Base-by-base conservation (phyloP, 2,113 vertebrate species). In the Ascaphus truei region DNA sequence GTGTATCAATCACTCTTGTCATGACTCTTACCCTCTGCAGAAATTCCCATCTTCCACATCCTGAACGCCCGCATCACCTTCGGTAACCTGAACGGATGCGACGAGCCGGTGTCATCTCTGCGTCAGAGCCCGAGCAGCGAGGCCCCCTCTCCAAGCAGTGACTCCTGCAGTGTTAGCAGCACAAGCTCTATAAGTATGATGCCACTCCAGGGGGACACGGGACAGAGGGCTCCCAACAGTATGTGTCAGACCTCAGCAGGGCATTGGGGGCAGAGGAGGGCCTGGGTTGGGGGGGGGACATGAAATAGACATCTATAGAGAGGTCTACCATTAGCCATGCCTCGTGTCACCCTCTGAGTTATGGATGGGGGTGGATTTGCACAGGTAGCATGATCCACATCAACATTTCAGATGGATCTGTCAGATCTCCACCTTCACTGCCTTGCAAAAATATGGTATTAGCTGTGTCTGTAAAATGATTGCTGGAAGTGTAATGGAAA, bases 21-120 rank as follows among this genome's bases (percentile, higher is more conserved):
- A n/a, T n/a, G n/a, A n/a, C n/a, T n/a, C n/a, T n/a, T n/a, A n/a
- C 10, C 30, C 61, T 39, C 47, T 36, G 12, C 15, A 99, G 96
- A 99, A 84, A 99, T 99, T 79, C 96, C 96, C 9, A 91, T 99
- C 77, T 98, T 98, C 84, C 96, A 99, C 81, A 94, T 99, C 83
- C 92, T 99, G 27, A 99, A 99, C 0, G 96, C 96, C 36, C 93
- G 96, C 74, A 98, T 99, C 87, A 97, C 96, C 71, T 99, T 99
- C 0, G 96, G 94, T 57, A 99, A 99, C 89, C 90, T 98, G 79
- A 99, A 99, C 0, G 94, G 95, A 81, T 96, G 96, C 0, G 94
- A 96, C 0, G 96, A 97, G 73, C 92, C 89, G 0, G 83, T 90
- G 39, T 90, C 87, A 0, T 88, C 88, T 0, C 86, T 93, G 76